These are phyloP conservation scores for Sisor rabdophorus DNA, from an alignment of 2,113 vertebrate genomes.

Conservation along the genomic window DNA sequence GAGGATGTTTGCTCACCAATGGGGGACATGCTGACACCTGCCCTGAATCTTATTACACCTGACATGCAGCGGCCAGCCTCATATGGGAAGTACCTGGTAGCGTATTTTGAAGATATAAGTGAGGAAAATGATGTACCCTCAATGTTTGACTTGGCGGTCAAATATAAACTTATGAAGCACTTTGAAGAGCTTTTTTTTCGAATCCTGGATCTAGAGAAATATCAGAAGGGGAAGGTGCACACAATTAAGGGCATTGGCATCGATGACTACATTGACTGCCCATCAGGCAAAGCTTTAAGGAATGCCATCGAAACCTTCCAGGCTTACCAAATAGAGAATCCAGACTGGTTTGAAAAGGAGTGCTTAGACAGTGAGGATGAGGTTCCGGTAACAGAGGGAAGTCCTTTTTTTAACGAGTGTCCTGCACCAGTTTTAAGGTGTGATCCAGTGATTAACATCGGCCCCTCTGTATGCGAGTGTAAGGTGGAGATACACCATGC, in stretches of 20 bases:
- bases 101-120: slow-evolving; percentile 86
- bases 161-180: slow-evolving; percentile 84
- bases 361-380: slow-evolving; percentile 63
- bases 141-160: slow-evolving; percentile 77
- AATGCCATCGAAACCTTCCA: slow-evolving; percentile 76
- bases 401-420: neutral
- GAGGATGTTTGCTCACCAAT: slow-evolving; percentile 75
- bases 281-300: slow-evolving; percentile 75
- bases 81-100: slow-evolving; percentile 84
- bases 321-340: slow-evolving; percentile 72
- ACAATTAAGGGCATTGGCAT: slow-evolving; percentile 73
- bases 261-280: slow-evolving; percentile 72
- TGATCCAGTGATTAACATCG: slow-evolving; percentile 62
- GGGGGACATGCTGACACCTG: slow-evolving; percentile 85
- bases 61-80: slow-evolving; percentile 82
- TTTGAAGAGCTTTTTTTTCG: slow-evolving; percentile 91
- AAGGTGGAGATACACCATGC: slow-evolving; percentile 49
- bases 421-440: slow-evolving; percentile 50
- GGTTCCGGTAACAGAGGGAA: slow-evolving; percentile 40
- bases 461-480: slow-evolving; percentile 32
- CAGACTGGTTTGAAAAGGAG: slow-evolving; percentile 85
- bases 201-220: slow-evolving; percentile 86
- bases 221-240: slow-evolving; percentile 77
- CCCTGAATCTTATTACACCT: slow-evolving; percentile 83
- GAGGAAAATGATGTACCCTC: slow-evolving; percentile 77